A percentile compares a stretch with the other conserved stretches of the same genome.
Evolutionary conservation across 2,888 invertebrate genomes (phyloP).

Genomic region (Tipula vernalis): DNA sequence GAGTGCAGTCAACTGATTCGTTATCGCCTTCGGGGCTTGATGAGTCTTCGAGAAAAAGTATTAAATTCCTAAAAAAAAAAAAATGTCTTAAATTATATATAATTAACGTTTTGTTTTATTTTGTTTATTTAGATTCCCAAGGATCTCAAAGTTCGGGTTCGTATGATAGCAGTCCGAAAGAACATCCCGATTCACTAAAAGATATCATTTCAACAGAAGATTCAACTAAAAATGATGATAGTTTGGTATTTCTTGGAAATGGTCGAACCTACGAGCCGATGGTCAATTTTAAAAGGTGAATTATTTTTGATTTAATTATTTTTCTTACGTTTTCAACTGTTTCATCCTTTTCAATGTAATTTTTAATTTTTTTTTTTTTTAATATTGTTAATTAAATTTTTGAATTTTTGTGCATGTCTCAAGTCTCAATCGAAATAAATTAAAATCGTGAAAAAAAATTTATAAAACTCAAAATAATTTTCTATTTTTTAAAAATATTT

Average conservation of each 20-base stretch:
- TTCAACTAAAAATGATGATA: neutral
- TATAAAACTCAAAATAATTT: slow-evolving; percentile 17
- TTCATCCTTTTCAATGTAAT: neutral
- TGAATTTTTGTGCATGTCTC: neutral
- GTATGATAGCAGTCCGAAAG: slow-evolving; percentile 13
- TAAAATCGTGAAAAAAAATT: slow-evolving; percentile 7
- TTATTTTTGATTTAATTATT: neutral
- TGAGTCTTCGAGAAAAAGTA: slow-evolving; percentile 15
- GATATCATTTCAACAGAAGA: neutral
- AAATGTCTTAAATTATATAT: neutral
- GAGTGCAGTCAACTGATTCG: slow-evolving; percentile 13
- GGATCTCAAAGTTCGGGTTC: slow-evolving; percentile 16
- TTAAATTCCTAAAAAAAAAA: no score
- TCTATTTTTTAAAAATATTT: slow-evolving; percentile 17
- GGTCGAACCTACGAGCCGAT: slow-evolving; percentile 5
- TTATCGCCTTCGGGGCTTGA: slow-evolving; percentile 12
- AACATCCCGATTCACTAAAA: neutral
- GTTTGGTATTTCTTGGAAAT: neutral
- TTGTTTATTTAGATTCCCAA: slow-evolving; percentile 7
- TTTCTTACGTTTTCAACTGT: neutral
- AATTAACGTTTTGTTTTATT: no score
- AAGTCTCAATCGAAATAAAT: slow-evolving; percentile 6
- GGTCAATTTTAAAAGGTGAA: slow-evolving; percentile 17
- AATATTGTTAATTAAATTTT: neutral
- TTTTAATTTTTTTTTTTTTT: neutral